These are phyloP conservation scores for Holothuria scabra DNA, from an alignment of 53 echinoderm and acorn worm species.

Conservation along the genomic window DNA sequence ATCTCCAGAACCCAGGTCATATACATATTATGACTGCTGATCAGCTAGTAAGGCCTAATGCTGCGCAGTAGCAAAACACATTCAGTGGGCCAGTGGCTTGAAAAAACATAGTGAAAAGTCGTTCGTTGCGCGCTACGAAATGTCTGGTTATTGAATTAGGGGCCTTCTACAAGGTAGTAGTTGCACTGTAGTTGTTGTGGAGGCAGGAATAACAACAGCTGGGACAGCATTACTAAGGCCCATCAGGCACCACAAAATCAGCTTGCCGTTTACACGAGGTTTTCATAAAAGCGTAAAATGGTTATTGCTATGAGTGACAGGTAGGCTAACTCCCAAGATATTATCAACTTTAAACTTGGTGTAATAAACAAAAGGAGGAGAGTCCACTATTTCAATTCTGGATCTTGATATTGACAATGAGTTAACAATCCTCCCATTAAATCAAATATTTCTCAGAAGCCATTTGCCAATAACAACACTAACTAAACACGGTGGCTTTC, in stretches of 20 bases:
- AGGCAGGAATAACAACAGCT: constrained; percentile 42
- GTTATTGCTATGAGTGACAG: background rate
- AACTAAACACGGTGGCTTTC: too few relatives aligned
- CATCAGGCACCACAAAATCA: constrained; percentile 14
- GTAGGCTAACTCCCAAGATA: background rate
- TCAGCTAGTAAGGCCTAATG: too few relatives aligned
- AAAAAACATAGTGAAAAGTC: constrained; percentile 47
- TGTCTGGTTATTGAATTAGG: constrained; percentile 25
- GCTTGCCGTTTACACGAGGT: constrained; percentile 37
- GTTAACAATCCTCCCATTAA: background rate
- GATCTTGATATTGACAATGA: constrained; percentile 11
- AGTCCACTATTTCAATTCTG: constrained; percentile 28
- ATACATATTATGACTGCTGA: constrained; percentile 46
- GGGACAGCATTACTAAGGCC: constrained; percentile 54
- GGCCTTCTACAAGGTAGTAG: constrained; percentile 47
- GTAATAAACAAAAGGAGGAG: constrained; percentile 38
- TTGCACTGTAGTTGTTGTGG: constrained; percentile 19
- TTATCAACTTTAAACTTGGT: constrained; percentile 29
- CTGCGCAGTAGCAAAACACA: constrained; percentile 45
- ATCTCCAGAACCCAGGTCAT: constrained; percentile 47
- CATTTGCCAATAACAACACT: constrained; percentile 34
- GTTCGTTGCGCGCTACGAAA: constrained; percentile 49
- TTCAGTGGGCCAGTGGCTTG: constrained; percentile 63
- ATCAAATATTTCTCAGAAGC: constrained; percentile 13
- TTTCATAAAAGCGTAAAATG: background rate